phyloP scores from a whole-genome alignment of 2,113 vertebrate species.

The Rissa tridactyla region DNA sequence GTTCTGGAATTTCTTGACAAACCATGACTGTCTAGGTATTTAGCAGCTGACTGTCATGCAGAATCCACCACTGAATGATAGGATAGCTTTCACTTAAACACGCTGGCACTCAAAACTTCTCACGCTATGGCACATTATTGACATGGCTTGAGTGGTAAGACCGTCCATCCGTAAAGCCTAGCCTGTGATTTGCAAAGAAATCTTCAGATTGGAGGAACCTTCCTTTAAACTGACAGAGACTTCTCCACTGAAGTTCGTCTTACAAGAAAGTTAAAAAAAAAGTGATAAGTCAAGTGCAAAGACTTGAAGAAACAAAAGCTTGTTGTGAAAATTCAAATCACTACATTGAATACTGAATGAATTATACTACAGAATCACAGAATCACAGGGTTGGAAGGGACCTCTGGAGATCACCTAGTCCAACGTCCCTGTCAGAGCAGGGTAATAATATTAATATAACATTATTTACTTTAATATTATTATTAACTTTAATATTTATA shows the following conservation, averaged over 20 bases:
- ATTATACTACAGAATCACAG: neutral
- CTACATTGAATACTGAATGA: neutral
- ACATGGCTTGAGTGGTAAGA: neutral
- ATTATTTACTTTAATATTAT: too few relatives aligned
- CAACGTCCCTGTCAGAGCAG: too few relatives aligned
- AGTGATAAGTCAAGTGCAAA: neutral
- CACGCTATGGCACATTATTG: neutral
- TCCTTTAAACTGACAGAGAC: neutral
- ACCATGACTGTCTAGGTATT: neutral
- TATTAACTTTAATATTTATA: too few relatives aligned
- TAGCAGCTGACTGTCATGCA: neutral
- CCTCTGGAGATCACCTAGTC: too few relatives aligned
- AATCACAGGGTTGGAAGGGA: too few relatives aligned
- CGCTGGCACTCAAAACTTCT: neutral
- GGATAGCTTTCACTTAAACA: neutral
- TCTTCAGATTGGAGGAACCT: neutral
- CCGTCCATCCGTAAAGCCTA: neutral
- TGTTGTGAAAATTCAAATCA: neutral
- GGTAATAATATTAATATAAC: too few relatives aligned
- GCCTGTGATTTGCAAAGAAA: neutral
- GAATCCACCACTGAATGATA: neutral
- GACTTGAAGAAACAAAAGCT: neutral
- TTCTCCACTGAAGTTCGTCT: neutral
- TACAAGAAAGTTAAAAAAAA: neutral
- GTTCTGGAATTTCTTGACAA: neutral